These are phyloP conservation scores for Brachionus rubens DNA, from an alignment of 1,140 invertebrate genomes.

Conservation along the genomic window DNA sequence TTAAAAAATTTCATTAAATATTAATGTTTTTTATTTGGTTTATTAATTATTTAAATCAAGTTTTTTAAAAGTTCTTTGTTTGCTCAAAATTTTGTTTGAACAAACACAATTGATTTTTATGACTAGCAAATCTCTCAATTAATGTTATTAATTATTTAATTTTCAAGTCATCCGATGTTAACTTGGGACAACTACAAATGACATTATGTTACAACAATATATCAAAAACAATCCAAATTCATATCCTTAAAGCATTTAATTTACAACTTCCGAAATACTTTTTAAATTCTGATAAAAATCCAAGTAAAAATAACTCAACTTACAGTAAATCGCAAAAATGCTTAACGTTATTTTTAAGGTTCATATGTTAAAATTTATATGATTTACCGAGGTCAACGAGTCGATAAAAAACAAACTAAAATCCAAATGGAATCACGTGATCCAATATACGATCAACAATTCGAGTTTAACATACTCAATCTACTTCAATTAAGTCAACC, in stretches of 20 bases:
- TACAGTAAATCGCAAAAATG: too few relatives aligned
- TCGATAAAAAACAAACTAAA: constrained; percentile 98
- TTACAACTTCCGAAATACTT: constrained; percentile 15
- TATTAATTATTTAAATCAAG: too few relatives aligned
- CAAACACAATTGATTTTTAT: too few relatives aligned
- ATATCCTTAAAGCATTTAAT: constrained; percentile 12
- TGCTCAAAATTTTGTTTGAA: too few relatives aligned
- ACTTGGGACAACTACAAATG: constrained; percentile 12
- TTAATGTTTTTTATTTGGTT: too few relatives aligned
- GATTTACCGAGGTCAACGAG: constrained; percentile 89
- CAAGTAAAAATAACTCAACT: background rate
- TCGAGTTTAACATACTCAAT: constrained; percentile 65
- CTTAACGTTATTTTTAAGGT: constrained; percentile 61
- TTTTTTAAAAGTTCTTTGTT: too few relatives aligned
- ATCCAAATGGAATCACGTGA: constrained; percentile 94
- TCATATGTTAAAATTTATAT: constrained; percentile 91
- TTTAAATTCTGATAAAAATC: constrained; percentile 31
- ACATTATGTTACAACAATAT: background rate
- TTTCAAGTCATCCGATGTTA: background rate
- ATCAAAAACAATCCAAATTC: constrained; percentile 21
- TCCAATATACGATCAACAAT: constrained; percentile 97
- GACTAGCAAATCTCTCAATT: too few relatives aligned
- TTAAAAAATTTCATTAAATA: too few relatives aligned
- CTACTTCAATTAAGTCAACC: constrained; percentile 42
- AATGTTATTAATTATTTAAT: too few relatives aligned